Evolutionary conservation across 2,888 invertebrate species (phyloP), one percentile per base, ranked within the genome.

Genomic region (Timema cristinae): DNA sequence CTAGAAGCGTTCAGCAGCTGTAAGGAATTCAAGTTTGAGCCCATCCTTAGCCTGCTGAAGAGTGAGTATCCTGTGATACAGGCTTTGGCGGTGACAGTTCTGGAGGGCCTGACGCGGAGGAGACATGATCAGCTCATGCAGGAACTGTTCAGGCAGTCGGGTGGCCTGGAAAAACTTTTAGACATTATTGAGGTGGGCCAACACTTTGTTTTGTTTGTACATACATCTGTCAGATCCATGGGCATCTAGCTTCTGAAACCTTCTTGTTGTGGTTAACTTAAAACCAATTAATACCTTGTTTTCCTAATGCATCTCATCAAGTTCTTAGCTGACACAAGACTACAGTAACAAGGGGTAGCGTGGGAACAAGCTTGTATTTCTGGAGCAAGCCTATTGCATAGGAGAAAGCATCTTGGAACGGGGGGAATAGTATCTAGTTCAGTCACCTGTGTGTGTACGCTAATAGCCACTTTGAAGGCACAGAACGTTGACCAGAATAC

Each of bases 161-260:
- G 47, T 13, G 63, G 63, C 7, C 11, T 63, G 5, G 63, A 63
- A 8, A 16, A 48, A 8, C 11, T 47, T 13, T 13, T 63, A 9
- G 63, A 63, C 47, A 13, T 63, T 13, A 16, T 63, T 32, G 63
- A 63, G 63, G 63, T 63, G 59, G 15, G 59, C 15, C 54, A 6
- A 54, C 15, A 15, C 54, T 54, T 8, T 54, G 54, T 15, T 13
- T n/a, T 15, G 15, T 54, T 32, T 32, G 4, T 32, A 32, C 32
- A 32, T 32, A 32, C 8, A 8, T 54, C 13, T 54, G 54, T 5
- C 54, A 13, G 8, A 54, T 0, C 54, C 9, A 54, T 54, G 4
- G 32, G 32, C 32, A 32, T 32, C 32, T 32, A 54, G 54, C 54
- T 54, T 54, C 54, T 15, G 15, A 54, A 13, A 54, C 13, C 15